A percentile compares a stretch with the other conserved stretches of the same genome.
Evolutionary conservation across 2,797 vertebrate genomes (phyloP).

Genomic region (Microhierax caerulescens): DNA sequence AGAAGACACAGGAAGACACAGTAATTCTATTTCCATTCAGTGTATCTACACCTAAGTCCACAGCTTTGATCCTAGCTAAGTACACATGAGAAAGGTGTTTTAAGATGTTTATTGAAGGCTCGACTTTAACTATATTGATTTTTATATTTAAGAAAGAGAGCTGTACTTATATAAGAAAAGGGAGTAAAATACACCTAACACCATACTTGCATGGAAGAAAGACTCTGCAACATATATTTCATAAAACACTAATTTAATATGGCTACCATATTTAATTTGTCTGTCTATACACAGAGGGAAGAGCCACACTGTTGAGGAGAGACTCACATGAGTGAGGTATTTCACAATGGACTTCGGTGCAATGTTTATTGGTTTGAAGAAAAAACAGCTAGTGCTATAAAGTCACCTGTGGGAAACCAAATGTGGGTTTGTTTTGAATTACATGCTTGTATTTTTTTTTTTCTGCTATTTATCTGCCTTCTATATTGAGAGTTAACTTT

Average conservation of each 20-base stretch:
- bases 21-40: neutral
- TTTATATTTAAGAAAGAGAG: neutral
- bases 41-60: neutral
- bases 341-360: neutral
- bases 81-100: neutral
- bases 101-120: neutral
- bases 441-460: neutral
- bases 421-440: neutral
- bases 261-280: neutral
- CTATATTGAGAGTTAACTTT: neutral
- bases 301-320: neutral
- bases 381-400: neutral
- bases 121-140: neutral
- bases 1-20: neutral
- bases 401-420: neutral
- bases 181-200: neutral
- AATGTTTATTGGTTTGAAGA: neutral
- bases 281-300: neutral
- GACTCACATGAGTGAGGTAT: neutral
- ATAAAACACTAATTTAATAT: neutral
- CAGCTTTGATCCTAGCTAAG: neutral
- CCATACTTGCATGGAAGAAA: neutral
- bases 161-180: neutral
- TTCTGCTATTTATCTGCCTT: neutral
- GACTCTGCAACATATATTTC: neutral